These are phyloP conservation scores for Bombus polaris DNA, from an alignment of 1,140 invertebrate genomes.

Conservation along the genomic window DNA sequence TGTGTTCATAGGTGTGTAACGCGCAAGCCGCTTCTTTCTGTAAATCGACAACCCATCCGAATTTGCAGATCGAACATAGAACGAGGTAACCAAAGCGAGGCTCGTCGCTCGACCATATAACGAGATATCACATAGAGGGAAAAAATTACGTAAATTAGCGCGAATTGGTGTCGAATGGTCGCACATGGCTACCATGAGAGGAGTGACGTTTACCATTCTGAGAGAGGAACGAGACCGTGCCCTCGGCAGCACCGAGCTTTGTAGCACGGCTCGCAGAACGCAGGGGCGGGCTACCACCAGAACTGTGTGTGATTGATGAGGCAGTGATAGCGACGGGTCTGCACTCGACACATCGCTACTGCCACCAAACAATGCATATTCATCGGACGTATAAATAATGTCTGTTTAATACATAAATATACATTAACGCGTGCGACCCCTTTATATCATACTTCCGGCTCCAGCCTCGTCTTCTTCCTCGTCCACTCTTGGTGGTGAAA, in stretches of 20 bases:
- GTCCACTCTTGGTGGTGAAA: neutral
- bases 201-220: slow-evolving; percentile 43
- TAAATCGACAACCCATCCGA: slow-evolving; percentile 2
- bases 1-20: no score
- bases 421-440: slow-evolving; percentile 68
- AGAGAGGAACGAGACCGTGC: slow-evolving; percentile 49
- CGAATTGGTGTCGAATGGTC: slow-evolving; percentile 68
- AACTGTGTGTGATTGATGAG: slow-evolving; percentile 82
- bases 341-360: slow-evolving; percentile 81
- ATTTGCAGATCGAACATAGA: neutral
- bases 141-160: slow-evolving; percentile 64
- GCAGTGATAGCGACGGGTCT: slow-evolving; percentile 82
- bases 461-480: slow-evolving; percentile 12
- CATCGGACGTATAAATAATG: slow-evolving; percentile 82
- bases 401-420: slow-evolving; percentile 82
- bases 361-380: slow-evolving; percentile 82
- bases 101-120: slow-evolving; percentile 6
- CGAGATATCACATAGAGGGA: slow-evolving; percentile 41
- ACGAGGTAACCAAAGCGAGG: neutral
- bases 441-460: slow-evolving; percentile 26
- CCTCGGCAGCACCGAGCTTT: slow-evolving; percentile 28
- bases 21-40: neutral
- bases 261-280: neutral
- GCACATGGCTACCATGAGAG: neutral
- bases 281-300: slow-evolving; percentile 46